Conservation (phyloP, 2,888 invertebrate genomes). For the Noctua fimbriata region DNA sequence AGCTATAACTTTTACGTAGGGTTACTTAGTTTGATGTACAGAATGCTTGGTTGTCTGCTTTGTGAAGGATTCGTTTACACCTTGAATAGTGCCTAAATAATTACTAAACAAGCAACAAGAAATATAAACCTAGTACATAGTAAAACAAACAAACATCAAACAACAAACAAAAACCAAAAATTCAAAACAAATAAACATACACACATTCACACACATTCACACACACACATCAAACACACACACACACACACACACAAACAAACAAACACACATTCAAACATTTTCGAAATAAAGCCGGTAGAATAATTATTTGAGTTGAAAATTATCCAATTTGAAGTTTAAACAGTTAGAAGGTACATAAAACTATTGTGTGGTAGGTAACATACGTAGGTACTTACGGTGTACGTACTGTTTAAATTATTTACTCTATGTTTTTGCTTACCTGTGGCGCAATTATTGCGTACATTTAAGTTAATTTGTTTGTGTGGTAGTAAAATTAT, state of each 20-base stretch:
- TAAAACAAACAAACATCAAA: too few relatives aligned
- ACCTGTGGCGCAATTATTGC: neutral
- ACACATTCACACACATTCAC: too few relatives aligned
- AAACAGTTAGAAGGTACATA: conserved; percentile 14
- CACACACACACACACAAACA: too few relatives aligned
- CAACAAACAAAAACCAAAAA: too few relatives aligned
- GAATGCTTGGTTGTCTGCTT: too few relatives aligned
- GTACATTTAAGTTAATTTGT: conserved; percentile 16
- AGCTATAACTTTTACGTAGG: too few relatives aligned
- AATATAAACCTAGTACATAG: neutral
- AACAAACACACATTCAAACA: too few relatives aligned
- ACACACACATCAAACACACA: too few relatives aligned
- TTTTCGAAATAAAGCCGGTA: conserved; percentile 10
- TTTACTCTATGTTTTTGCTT: conserved; percentile 22
- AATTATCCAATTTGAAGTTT: conserved; percentile 53
- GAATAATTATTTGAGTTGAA: conserved; percentile 52
- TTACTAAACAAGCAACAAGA: neutral
- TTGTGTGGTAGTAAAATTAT: neutral
- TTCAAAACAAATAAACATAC: too few relatives aligned
- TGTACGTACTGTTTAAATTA: conserved; percentile 6
- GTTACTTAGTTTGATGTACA: too few relatives aligned
- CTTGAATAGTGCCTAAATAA: neutral
- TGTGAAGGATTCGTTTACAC: too few relatives aligned
- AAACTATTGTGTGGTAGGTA: conserved; percentile 37
- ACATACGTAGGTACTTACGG: conserved; percentile 17